Evolutionary conservation across 2,888 invertebrate species (phyloP), one percentile per base, ranked within the genome.

Genomic region (Myathropa florea): DNA sequence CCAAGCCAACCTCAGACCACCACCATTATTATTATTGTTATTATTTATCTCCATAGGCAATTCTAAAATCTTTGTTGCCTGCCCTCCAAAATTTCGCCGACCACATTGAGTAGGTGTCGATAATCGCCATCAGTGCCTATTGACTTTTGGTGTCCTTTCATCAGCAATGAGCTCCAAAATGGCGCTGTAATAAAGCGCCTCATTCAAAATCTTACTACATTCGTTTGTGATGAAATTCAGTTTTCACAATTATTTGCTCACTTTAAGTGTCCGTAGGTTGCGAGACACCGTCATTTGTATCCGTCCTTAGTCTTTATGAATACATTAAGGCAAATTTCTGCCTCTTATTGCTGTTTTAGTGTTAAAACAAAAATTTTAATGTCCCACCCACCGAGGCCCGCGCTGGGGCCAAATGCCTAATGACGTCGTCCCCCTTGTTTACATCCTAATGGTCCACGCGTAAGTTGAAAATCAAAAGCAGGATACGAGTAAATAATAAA

Each of bases 401-500:
- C 3, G 4, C 9, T 9, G 3, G 2, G 12, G 55, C 24, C 59
- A n/a, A 39, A 21, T 46, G 55, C 30, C 21, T 53, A 53, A 72
- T 61, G 72, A 63, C 61, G 24, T 2, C 12, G 10, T 3, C 30
- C 36, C 4, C n/a, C 60, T 53, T 53, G 53, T 60, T 61, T 24
- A 6, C n/a, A n/a, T n/a, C 39, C 14, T 14, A n/a, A 39, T 39
- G 30, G 18, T 23, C 57, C 57, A 68, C 68, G 57, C 53, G 57
- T 14, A 79, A 53, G 18, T 65, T 23, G 39, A 36, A 76, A 80
- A 76, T 72, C 80, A 84, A 84, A 84, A 57, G 46, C 59, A 55
- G 67, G 72, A 28, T 39, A 39, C 39, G 39, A 39, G 39, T 72
- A 80, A 84, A 77, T 85, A 81, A 81, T 85, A 84, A 84, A 84